These are phyloP conservation scores for Gnathonemus longibarbis DNA, from an alignment of 2,113 vertebrate genomes.

Conservation along the genomic window DNA sequence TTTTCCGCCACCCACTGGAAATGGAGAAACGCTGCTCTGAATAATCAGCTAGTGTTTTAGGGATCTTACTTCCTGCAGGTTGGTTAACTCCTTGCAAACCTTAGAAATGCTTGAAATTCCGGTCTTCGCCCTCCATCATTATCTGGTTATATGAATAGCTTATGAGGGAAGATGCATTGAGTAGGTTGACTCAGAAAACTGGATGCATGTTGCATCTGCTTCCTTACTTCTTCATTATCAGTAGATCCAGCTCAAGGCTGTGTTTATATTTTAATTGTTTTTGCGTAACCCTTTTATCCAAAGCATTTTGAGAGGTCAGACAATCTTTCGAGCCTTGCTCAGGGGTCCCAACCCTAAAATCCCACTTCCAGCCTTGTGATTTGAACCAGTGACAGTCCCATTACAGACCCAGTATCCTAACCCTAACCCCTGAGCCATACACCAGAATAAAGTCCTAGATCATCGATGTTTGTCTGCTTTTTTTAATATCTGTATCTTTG, in stretches of 20 bases:
- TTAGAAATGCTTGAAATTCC: neutral
- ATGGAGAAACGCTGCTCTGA: neutral
- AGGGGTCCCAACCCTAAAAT: neutral
- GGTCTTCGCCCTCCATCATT: neutral
- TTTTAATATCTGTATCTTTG: neutral
- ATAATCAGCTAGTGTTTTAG: neutral
- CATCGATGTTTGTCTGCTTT: neutral
- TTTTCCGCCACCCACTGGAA: neutral
- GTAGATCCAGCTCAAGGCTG: neutral
- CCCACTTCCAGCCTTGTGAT: neutral
- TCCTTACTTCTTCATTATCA: neutral
- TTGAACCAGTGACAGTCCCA: neutral
- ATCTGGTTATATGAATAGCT: neutral
- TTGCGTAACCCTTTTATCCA: neutral
- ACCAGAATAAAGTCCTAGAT: neutral
- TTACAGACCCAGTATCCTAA: neutral
- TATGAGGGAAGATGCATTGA: neutral
- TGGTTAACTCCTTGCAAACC: neutral
- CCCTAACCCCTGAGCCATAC: neutral
- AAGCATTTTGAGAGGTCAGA: neutral
- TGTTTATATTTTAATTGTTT: neutral
- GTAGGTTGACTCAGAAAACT: neutral
- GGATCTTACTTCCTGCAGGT: neutral
- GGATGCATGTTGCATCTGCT: neutral
- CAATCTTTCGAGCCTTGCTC: neutral